phyloP scores from a whole-genome alignment of 2,113 vertebrate genomes.

The Carassius carassius region DNA sequence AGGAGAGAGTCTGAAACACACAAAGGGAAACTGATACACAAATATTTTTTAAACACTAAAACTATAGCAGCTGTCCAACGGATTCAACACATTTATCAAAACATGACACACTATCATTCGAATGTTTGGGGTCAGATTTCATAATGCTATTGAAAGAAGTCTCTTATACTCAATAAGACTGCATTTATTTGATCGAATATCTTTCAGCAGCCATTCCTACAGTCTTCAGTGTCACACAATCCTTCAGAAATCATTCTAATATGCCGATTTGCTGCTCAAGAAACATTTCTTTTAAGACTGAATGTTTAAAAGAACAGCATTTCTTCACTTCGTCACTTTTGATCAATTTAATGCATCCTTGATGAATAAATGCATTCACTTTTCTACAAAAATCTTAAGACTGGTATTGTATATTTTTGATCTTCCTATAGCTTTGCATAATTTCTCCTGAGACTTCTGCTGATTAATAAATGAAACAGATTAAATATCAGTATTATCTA shows the following conservation, averaged over 20 bases:
- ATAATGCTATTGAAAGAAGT: background rate
- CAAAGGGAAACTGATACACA: conserved; percentile 3
- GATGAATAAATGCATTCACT: background rate
- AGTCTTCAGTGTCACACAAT: background rate
- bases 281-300: background rate
- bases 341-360: background rate
- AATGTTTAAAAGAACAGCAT: background rate
- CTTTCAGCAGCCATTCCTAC: background rate
- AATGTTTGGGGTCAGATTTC: background rate
- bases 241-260: background rate
- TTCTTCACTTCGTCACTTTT: background rate
- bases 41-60: background rate
- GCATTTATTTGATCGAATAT: background rate
- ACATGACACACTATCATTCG: background rate
- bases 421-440: background rate
- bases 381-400: background rate
- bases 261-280: background rate
- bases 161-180: background rate
- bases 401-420: background rate
- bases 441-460: background rate
- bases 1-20: conserved; percentile 73
- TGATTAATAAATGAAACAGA: background rate
- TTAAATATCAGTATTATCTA: background rate
- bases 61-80: background rate
- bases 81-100: background rate